Base-by-base conservation (phyloP, 1,140 invertebrate species). In the Ostrea edulis region DNA sequence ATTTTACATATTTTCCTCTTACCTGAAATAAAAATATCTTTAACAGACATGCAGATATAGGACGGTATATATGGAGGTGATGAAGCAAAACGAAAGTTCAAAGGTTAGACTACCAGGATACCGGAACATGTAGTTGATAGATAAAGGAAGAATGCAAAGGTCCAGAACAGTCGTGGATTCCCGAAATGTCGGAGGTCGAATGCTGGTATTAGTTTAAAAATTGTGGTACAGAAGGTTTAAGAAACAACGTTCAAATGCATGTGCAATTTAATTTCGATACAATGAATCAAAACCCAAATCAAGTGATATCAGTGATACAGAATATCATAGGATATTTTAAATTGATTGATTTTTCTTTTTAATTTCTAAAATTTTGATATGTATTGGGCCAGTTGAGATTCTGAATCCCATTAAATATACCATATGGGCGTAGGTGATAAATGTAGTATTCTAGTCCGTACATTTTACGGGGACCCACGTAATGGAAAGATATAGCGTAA, bases 401-500 rank as follows among this genome's bases (percentile, higher is more conserved):
- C 83, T 92, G 92, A n/a, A 77, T 22, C 35, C 90, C 87, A 11
- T 82, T 85, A 17, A 82, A 62, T 71, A 92, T 91, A 11, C 92
- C 92, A 68, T 90, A 93, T 0, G 90, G 92, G 9, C 89, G 81
- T 12, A 91, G 71, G 85, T 92, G 91, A 82, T 93, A 93, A 29
- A 91, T 88, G 65, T 90, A 93, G 68, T 89, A 93, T 51, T 93
- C 92, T 58, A 93, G 54, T 51, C 81, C 29, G 55, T 90, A 92
- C 95, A 95, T 95, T 62, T 94, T 89, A 65, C 98, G 97, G 0
- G 98, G 98, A n/a, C 96, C 96, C 0, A 99, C 97, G 94, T 99
- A 99, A 93, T 99, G 98, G 95, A 99, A 99, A 0, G 98, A 98
- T 68, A 99, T 96, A 0, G 98, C 98, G 93, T 97, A 98, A 93